phyloP scores from a whole-genome alignment of 2,113 vertebrate genomes.

The Python bivittatus region DNA sequence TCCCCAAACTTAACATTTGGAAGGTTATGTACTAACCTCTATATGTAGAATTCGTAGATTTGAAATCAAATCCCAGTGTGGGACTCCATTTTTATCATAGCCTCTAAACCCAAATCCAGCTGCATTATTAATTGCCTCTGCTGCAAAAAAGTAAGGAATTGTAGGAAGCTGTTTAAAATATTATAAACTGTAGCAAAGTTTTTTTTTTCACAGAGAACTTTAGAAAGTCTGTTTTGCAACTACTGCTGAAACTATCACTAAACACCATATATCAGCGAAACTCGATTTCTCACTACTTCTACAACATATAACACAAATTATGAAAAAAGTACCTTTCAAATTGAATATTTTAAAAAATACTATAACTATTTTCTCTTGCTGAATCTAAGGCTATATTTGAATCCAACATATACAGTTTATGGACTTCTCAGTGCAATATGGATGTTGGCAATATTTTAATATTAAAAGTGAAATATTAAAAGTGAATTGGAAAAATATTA shows the following conservation, averaged over 20 bases:
- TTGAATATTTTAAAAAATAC: background rate
- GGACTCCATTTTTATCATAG: constrained; percentile 87
- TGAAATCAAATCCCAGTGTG: constrained; percentile 92
- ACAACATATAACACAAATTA: background rate
- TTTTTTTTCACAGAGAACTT: background rate
- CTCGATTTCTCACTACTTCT: background rate
- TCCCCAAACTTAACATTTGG: background rate
- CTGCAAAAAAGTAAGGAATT: constrained; percentile 70
- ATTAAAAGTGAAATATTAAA: background rate
- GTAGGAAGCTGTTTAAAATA: constrained; percentile 1
- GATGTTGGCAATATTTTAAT: background rate
- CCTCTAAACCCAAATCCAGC: constrained; percentile 97
- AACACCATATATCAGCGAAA: background rate
- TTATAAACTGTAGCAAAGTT: background rate
- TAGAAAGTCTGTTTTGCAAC: background rate
- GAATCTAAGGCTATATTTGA: background rate
- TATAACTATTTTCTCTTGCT: background rate
- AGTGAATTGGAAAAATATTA: background rate
- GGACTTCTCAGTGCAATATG: background rate
- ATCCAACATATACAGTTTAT: background rate
- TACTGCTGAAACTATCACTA: background rate
- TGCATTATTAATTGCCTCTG: constrained; percentile 98
- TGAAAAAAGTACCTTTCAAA: background rate
- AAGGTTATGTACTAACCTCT: constrained; percentile 81
- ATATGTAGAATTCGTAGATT: constrained; percentile 94